Percentiles rank a stretch among this genome's conserved stretches.
These are phyloP conservation scores for Agrochola litura DNA, from an alignment of 2,888 invertebrate genomes.

Conservation along the genomic window DNA sequence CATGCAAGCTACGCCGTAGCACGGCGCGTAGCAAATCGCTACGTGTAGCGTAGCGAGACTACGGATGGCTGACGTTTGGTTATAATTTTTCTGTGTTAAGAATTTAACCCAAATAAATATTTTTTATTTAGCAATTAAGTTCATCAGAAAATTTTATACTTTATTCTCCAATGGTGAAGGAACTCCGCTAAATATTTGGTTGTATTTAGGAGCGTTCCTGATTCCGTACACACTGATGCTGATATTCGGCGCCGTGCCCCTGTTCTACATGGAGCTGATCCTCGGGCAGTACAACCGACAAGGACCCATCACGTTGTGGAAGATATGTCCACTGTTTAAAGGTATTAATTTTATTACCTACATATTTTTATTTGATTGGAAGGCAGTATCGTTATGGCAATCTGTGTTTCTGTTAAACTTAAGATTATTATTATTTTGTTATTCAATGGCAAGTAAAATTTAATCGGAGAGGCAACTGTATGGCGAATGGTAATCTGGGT, in stretches of 20 bases:
- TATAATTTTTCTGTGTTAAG: neutral
- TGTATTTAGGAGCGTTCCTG: constrained; percentile 92
- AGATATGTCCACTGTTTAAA: constrained; percentile 95
- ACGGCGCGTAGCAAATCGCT: neutral
- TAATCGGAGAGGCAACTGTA: too few relatives aligned
- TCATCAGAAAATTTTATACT: too few relatives aligned
- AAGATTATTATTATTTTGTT: neutral
- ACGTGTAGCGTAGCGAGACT: neutral
- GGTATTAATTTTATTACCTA: constrained; percentile 84
- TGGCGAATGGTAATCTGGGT: too few relatives aligned
- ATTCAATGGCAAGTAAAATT: too few relatives aligned
- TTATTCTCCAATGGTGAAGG: neutral
- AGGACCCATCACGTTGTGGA: constrained; percentile 95
- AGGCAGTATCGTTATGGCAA: too few relatives aligned
- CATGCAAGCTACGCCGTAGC: constrained; percentile 24
- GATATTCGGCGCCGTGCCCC: constrained; percentile 93
- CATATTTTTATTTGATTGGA: too few relatives aligned
- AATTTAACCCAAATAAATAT: too few relatives aligned
- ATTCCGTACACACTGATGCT: constrained; percentile 94
- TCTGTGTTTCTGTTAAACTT: neutral
- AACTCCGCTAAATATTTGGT: neutral
- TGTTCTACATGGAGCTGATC: constrained; percentile 95
- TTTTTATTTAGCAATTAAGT: neutral
- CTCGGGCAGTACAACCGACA: constrained; percentile 94
- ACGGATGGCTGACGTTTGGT: neutral